A percentile compares a stretch with the other conserved stretches of the same genome.
Conservation (phyloP, 2,888 invertebrate species). For the Trisateles emortualis region DNA sequence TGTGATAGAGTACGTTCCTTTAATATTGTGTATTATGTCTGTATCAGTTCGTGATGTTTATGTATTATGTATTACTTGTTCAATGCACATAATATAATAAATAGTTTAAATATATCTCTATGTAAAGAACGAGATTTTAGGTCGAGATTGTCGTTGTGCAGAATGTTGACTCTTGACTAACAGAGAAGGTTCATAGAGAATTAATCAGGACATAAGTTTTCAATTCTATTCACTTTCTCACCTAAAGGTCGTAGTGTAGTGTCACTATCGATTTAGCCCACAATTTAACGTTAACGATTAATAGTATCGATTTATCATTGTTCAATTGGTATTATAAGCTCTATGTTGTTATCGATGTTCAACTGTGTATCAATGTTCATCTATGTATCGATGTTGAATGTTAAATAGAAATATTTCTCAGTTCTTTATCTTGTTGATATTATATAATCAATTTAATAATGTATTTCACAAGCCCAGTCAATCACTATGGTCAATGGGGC, state of each 20-base stretch:
- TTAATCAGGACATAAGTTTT: background rate
- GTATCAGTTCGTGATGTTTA: constrained; percentile 22
- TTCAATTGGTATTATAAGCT: constrained; percentile 24
- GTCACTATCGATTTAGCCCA: constrained; percentile 19
- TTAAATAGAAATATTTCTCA: constrained; percentile 21
- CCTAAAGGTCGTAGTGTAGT: constrained; percentile 9
- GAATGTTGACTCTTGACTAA: constrained; percentile 34
- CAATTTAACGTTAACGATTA: constrained; percentile 17
- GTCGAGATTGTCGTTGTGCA: constrained; percentile 39
- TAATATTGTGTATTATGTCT: constrained; percentile 29
- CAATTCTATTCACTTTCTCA: background rate
- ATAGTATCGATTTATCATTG: constrained; percentile 23
- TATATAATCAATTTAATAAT: constrained; percentile 20
- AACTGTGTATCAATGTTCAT: constrained; percentile 47
- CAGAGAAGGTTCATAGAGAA: background rate
- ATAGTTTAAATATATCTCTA: background rate
- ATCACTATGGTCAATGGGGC: constrained; percentile 16
- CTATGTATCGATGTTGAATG: constrained; percentile 43
- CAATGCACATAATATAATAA: background rate
- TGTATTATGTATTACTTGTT: background rate
- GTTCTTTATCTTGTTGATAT: constrained; percentile 22
- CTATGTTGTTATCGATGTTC: constrained; percentile 53
- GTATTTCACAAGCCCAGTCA: constrained; percentile 29
- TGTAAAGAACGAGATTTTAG: constrained; percentile 7
- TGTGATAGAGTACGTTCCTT: constrained; percentile 47